Evolutionary conservation across 2,113 vertebrate genomes (phyloP), one percentile per base, ranked within the genome.

Genomic region (Eurystomus gularis): DNA sequence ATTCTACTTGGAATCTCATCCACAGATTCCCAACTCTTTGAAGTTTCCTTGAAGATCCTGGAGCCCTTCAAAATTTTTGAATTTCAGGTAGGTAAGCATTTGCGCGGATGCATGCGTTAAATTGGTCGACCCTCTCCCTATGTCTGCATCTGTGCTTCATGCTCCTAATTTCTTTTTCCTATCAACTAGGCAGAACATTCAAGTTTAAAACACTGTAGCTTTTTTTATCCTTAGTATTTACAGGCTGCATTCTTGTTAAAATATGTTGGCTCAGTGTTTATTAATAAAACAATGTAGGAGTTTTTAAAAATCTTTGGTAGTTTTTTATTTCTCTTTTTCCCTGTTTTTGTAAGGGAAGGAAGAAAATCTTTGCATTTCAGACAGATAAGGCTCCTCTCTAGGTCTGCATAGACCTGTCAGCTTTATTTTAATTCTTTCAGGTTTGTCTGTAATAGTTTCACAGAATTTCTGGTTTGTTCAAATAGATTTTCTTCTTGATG

Each of bases 71-170:
- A 96, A 96, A 92, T 97, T 97, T 97, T 97, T 97, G 95, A 96
- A 97, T 97, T 97, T 96, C 96, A 97, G 97, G 97, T 97, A 94
- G 96, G 96, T 97, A 96, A 96, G 96, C 96, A 96, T 92, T 94
- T 96, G 94, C 92, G 95, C 93, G 90, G 96, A 97, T 96, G 96
- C 96, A 97, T 96, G 96, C 92, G 96, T 97, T 97, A 96, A 97
- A 96, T 97, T 97, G 96, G 94, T 97, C 94, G 96, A 97, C 96
- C 96, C 96, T 97, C 96, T 97, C 96, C 96, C 96, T 97, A 94
- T 95, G 96, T 97, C 96, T 97, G 94, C 96, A 95, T 97, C 96
- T 95, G 82, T 97, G 94, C 93, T 97, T 97, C 94, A 97, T 97
- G 95, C 93, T 97, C 96, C 94, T 96, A 54, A 85, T 94, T 96